A percentile compares a stretch with the other conserved stretches of the same genome.
These are phyloP conservation scores for Phaenicophaeus curvirostris DNA, from an alignment of 2,797 vertebrate genomes.

Conservation along the genomic window DNA sequence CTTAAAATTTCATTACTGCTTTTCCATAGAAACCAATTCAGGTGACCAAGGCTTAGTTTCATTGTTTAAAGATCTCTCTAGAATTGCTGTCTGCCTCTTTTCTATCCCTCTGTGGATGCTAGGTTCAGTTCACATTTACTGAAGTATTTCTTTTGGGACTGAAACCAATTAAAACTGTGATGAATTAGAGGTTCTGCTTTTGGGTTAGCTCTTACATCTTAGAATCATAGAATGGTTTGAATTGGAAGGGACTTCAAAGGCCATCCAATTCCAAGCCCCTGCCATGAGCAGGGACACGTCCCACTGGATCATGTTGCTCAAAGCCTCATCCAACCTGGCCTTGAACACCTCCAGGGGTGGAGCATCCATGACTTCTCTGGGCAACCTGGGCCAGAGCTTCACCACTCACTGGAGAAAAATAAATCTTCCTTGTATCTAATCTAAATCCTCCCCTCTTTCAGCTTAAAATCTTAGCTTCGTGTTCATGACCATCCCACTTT, in stretches of 20 bases:
- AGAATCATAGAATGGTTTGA: no score
- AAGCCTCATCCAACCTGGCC: no score
- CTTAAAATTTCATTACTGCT: not conserved
- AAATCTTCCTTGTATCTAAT: no score
- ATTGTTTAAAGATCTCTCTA: not conserved
- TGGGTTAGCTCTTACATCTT: not conserved
- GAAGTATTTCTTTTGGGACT: not conserved
- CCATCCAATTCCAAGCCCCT: no score
- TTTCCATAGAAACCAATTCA: conserved; percentile 1
- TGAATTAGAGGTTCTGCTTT: not conserved
- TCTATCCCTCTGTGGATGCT: not conserved
- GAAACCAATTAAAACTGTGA: conserved; percentile 18
- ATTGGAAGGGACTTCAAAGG: no score
- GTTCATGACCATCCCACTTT: not conserved
- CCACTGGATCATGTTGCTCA: no score
- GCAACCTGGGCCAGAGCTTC: no score
- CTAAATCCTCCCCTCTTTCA: no score
- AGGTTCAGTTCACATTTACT: not conserved
- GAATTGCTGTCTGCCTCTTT: not conserved
- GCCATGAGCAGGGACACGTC: no score
- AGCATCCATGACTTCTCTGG: no score
- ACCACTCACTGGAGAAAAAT: no score
- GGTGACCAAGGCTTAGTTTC: not conserved
- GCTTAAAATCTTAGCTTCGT: not conserved
- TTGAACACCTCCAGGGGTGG: no score